Conservation (phyloP, 2,113 vertebrate genomes). For the Calypte anna region DNA sequence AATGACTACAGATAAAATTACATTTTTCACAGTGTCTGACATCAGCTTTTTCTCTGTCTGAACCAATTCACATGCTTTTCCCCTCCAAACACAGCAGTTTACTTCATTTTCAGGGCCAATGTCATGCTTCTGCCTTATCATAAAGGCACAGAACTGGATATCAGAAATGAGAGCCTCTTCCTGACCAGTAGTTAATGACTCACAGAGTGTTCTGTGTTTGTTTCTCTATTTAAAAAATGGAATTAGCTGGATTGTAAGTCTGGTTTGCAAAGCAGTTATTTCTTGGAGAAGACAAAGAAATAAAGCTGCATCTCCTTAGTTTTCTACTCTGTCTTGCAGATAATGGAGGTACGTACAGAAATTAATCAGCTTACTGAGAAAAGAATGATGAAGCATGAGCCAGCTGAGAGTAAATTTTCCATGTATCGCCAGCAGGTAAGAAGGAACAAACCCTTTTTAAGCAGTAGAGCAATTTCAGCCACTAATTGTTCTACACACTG, state of each 20-base stretch:
- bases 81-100: background rate
- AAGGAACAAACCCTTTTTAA: background rate
- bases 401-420: slow-evolving; percentile 91
- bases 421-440: slow-evolving; percentile 94
- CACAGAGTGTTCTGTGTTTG: background rate
- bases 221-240: background rate
- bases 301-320: background rate
- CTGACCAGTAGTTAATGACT: slow-evolving; percentile 27
- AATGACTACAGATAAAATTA: background rate
- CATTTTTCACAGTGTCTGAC: background rate
- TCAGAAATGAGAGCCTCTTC: background rate
- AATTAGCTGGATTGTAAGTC: slow-evolving; percentile 7
- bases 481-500: background rate
- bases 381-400: slow-evolving; percentile 91
- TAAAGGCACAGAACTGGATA: slow-evolving; percentile 46
- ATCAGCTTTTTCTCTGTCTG: background rate
- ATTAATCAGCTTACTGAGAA: slow-evolving; percentile 93
- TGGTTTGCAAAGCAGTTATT: slow-evolving; percentile 15
- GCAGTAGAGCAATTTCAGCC: background rate
- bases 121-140: slow-evolving; percentile 27
- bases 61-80: background rate
- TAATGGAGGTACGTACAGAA: slow-evolving; percentile 84
- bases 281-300: slow-evolving; percentile 19
- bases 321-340: slow-evolving; percentile 76
- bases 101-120: background rate